Base-by-base conservation (phyloP, 1,140 invertebrate species). In the Agrilus planipennis region DNA sequence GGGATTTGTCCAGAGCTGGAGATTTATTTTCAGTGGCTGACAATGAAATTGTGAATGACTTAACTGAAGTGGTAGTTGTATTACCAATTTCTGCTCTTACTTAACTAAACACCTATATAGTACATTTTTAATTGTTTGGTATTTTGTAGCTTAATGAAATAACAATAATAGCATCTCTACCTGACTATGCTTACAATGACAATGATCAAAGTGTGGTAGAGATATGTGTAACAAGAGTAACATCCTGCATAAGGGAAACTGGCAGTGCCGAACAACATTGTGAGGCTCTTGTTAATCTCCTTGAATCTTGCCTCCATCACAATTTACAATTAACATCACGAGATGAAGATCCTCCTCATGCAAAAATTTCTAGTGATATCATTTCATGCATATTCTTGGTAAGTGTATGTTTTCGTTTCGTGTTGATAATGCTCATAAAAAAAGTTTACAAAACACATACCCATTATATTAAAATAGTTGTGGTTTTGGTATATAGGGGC, bases 151-250 rank as follows among this genome's bases (percentile, higher is more conserved):
- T 79, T 19, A 75, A 73, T 51, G 73, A 77, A 62, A 89, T 92
- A 51, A 75, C 77, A 50, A 74, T 79, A 41, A 89, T 90, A 45
- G 79, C 83, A 30, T 84, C 81, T 41, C 70, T 78, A 38, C 70
- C 79, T 5, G 82, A 87, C 51, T 93, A 91, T 58, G 72, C 78
- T 2, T 73, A 78, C 39, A 89, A 85, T 65, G 81, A 86, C 56
- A 88, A 91, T 69, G 85, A 91, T 64, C 89, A 93, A 64, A 89
- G 85, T 56, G 84, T 92, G 34, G 87, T 92, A 42, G 89, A 93
- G 65, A 93, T 92, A 52, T 90, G 86, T 64, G 80, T 93, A 20
- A 89, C 87, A 1, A 65, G 87, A 41, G 79, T 90, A 6, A 89
- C 85, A 17, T 85, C 85, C 43, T 87, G 86, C 50, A 83, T 92